phyloP scores from a whole-genome alignment of 2,888 invertebrate genomes.

The Linyphia triangularis region DNA sequence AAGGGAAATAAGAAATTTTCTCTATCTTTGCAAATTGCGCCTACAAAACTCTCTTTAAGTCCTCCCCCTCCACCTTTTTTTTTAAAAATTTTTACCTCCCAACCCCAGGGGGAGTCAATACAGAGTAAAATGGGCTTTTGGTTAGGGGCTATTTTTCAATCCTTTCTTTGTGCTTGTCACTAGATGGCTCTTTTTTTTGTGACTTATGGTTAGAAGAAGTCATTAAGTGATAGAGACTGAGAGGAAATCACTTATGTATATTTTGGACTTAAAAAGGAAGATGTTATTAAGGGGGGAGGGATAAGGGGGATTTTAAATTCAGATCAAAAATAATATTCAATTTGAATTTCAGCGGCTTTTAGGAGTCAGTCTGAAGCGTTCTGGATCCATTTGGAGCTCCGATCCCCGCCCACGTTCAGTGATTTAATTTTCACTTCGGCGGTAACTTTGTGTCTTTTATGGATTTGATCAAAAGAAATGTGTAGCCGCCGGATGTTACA shows the following conservation, averaged over 20 bases:
- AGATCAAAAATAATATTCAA: constrained; percentile 12
- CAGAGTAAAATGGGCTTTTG: constrained; percentile 6
- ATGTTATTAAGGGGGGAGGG: constrained; percentile 2
- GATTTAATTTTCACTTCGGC: constrained; percentile 13
- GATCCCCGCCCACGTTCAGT: background rate
- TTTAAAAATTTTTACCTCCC: background rate
- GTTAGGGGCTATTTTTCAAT: constrained; percentile 54
- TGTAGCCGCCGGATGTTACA: background rate
- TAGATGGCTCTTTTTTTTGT: constrained; percentile 2
- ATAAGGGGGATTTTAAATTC: constrained; percentile 43
- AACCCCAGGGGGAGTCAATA: background rate
- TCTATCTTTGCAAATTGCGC: constrained; percentile 67
- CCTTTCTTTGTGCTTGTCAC: constrained; percentile 57
- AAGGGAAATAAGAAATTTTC: constrained; percentile 63
- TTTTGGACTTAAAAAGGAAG: background rate
- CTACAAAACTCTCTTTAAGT: constrained; percentile 31
- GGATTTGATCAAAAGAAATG: background rate
- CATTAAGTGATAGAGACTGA: constrained; percentile 2
- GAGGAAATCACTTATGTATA: constrained; percentile 43
- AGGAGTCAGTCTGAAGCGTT: background rate
- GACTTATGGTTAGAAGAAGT: constrained; percentile 21
- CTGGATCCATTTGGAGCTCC: background rate
- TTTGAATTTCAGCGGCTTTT: constrained; percentile 25
- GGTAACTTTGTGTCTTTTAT: background rate
- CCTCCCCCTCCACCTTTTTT: background rate